These are phyloP conservation scores for Gallinago media DNA, from an alignment of 2,113 vertebrate genomes.

Conservation along the genomic window DNA sequence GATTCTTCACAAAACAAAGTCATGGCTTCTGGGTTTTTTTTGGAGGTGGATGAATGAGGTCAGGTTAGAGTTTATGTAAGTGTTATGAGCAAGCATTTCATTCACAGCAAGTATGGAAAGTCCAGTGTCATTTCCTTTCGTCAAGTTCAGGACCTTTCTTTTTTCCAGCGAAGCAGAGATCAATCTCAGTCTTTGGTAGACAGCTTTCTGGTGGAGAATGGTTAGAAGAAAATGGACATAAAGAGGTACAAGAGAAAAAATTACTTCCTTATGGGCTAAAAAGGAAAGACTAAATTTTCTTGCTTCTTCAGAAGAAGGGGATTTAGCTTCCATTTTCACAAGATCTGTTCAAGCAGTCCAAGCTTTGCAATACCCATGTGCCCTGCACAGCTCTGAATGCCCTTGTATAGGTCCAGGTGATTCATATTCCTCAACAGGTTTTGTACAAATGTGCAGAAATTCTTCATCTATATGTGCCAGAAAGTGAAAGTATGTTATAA, in stretches of 20 bases:
- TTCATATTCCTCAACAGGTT: background rate
- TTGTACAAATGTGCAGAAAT: background rate
- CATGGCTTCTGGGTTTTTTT: background rate
- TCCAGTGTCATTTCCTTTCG: background rate
- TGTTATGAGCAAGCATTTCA: background rate
- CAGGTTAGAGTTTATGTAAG: background rate
- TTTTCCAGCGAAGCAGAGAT: background rate
- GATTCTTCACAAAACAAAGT: background rate
- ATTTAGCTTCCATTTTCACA: background rate
- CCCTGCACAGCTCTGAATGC: background rate
- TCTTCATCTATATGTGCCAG: background rate
- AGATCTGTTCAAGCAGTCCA: background rate
- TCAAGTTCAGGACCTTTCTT: background rate
- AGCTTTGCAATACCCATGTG: background rate
- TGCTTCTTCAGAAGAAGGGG: background rate
- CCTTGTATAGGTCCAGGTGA: background rate
- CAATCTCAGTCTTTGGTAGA: background rate
- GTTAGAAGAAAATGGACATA: background rate
- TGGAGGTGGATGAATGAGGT: background rate
- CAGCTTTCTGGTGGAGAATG: background rate
- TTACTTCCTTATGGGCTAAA: background rate
- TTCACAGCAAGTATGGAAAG: background rate
- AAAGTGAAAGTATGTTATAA: slow-evolving; percentile 23
- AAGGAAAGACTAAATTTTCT: background rate
- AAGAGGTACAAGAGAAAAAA: background rate